Evolutionary conservation across 1,140 invertebrate genomes (phyloP).

Genomic region (Hypsibius dujardini): DNA sequence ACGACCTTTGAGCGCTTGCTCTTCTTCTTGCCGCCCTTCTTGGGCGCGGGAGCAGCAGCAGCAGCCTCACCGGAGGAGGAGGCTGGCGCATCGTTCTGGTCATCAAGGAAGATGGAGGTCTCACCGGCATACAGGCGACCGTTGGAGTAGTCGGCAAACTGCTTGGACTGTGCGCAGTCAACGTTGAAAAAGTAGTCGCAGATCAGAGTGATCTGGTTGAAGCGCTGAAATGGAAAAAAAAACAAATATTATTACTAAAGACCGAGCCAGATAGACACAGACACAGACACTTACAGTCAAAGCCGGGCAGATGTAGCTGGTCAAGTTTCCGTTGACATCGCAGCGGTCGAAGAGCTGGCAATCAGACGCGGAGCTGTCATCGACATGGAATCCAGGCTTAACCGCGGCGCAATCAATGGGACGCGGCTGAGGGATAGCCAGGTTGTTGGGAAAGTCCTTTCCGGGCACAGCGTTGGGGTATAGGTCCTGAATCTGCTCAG

Average conservation of each 20-base stretch:
- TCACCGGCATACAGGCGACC: slow-evolving; percentile 2
- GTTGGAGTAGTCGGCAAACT: background rate
- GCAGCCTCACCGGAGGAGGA: background rate
- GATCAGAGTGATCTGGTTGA: slow-evolving; percentile 9
- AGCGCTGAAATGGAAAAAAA: background rate
- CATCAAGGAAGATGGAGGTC: background rate
- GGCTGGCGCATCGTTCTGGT: background rate
- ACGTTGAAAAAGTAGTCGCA: background rate
- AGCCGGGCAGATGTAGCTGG: background rate
- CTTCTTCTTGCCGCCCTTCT: too few relatives aligned
- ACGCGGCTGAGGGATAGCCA: background rate
- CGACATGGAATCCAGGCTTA: slow-evolving; percentile 4
- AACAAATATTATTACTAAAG: background rate
- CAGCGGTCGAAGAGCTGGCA: background rate
- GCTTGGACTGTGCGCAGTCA: slow-evolving; percentile 1
- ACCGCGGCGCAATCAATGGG: background rate
- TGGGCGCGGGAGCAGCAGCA: too few relatives aligned
- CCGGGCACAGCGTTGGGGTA: background rate
- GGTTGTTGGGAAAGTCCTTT: background rate
- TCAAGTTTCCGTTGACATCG: slow-evolving; percentile 5
- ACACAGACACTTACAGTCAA: background rate
- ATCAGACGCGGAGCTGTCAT: background rate
- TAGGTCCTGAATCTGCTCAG: background rate
- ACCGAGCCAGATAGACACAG: background rate
- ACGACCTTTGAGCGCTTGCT: too few relatives aligned